phyloP scores from a whole-genome alignment of 2,797 vertebrate species.

The Acipenser transmontanus region DNA sequence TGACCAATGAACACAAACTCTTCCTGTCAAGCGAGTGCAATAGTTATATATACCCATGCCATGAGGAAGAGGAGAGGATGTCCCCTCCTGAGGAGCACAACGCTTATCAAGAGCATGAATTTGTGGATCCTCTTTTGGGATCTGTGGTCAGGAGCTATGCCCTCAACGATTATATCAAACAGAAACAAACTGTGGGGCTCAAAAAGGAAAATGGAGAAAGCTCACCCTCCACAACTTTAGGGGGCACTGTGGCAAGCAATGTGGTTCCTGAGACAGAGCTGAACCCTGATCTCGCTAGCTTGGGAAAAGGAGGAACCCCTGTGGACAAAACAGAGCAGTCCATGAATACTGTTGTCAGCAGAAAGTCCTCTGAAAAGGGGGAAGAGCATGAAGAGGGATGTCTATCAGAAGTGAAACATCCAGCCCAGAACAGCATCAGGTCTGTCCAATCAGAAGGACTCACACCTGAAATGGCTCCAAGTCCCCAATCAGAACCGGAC shows the following conservation, averaged over 20 bases:
- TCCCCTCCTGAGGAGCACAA: slow-evolving; percentile 51
- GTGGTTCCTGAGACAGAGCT: slow-evolving; percentile 23
- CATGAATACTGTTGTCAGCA: slow-evolving; percentile 33
- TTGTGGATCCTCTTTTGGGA: slow-evolving; percentile 65
- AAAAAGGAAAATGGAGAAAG: slow-evolving; percentile 50
- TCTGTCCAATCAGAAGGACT: slow-evolving; percentile 24
- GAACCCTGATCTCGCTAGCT: slow-evolving; percentile 28
- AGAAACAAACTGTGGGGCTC: slow-evolving; percentile 41
- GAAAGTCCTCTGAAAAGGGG: slow-evolving; percentile 28
- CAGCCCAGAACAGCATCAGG: slow-evolving; percentile 33
- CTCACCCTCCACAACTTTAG: slow-evolving; percentile 40
- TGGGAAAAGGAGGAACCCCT: slow-evolving; percentile 34
- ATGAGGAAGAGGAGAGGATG: slow-evolving; percentile 39
- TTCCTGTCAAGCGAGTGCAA: slow-evolving; percentile 48
- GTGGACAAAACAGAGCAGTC: slow-evolving; percentile 36
- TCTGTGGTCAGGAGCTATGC: slow-evolving; percentile 52
- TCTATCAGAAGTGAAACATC: slow-evolving; percentile 30
- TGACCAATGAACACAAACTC: slow-evolving; percentile 45
- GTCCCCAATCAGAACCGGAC: slow-evolving; percentile 36
- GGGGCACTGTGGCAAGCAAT: slow-evolving; percentile 20
- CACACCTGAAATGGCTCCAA: slow-evolving; percentile 16
- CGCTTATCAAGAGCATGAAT: slow-evolving; percentile 43
- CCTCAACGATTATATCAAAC: slow-evolving; percentile 45
- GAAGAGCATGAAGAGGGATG: slow-evolving; percentile 36
- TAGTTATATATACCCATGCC: slow-evolving; percentile 58